Evolutionary conservation across 2,888 invertebrate genomes (phyloP), one percentile per base, ranked within the genome.

Genomic region (Torymus auratus): DNA sequence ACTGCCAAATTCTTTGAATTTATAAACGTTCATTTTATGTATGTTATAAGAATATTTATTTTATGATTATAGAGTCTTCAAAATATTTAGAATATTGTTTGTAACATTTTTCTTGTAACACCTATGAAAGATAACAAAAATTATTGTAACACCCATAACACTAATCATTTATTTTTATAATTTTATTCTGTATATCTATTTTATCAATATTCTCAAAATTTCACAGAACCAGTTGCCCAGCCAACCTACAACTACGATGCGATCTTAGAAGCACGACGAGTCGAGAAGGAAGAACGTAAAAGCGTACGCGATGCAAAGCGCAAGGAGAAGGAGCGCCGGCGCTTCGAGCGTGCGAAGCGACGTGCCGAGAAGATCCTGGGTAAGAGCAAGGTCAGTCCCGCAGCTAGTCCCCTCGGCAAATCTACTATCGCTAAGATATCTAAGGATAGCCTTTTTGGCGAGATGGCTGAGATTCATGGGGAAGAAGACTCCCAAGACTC

Each of bases 211-310:
- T 11, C 41, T 41, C 14, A 2, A 11, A 52, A 20, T 69, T 61
- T 79, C 73, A 10, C 53, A 86, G 87, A 85, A 78, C 80, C 82
- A 4, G 68, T 85, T 13, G 83, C 85, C 12, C 89, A 89, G 60
- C 89, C 91, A 0, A 88, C 90, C 0, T 91, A 91, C 64, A 90
- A 91, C 81, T 91, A 91, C 55, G 90, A 91, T 55, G 91, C 88
- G 0, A 91, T 91, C 52, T 84, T 91, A 17, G 91, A 91, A 65
- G 86, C 85, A 0, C 88, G 91, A 0, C 87, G 88, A 12, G 87
- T 87, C 15, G 90, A 90, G 55, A 87, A 87, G 28, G 90, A 90
- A 50, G 91, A 91, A 61, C 89, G 90, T 0, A 90, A 89, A 64
- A 86, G 86, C 23, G 14, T 86, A 28, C 84, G 88, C 0, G 90